Percentiles rank a stretch among this genome's conserved stretches.
phyloP scores from a whole-genome alignment of 1,140 invertebrate species.

The Xylocopa sonorina region DNA sequence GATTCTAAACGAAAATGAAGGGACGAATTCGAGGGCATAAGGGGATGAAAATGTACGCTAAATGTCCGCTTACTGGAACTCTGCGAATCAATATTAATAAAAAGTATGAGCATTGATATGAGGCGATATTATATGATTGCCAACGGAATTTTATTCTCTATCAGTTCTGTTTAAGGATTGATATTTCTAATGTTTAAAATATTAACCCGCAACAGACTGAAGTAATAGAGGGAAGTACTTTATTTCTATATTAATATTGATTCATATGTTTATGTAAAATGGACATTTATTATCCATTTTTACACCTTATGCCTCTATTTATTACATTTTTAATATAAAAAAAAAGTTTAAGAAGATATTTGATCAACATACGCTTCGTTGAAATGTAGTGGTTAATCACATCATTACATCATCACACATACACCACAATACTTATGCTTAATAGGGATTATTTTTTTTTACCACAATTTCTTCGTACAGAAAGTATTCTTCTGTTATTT shows the following conservation, averaged over 20 bases:
- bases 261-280: no score
- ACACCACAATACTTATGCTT: background rate
- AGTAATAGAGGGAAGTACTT: no score
- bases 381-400: background rate
- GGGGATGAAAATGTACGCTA: background rate
- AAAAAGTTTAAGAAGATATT: background rate
- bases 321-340: slow-evolving; percentile 22
- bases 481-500: no score
- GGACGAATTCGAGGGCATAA: slow-evolving; percentile 11
- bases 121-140: no score
- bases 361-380: slow-evolving; percentile 25
- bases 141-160: no score
- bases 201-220: no score
- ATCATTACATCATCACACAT: background rate
- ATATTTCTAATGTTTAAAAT: no score
- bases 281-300: background rate
- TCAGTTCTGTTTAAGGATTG: no score
- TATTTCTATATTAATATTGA: background rate
- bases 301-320: background rate
- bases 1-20: slow-evolving; percentile 22
- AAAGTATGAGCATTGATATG: no score
- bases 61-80: background rate
- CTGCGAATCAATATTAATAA: background rate
- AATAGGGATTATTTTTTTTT: background rate
- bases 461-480: background rate